phyloP scores from a whole-genome alignment of 2,797 vertebrate species.

The Rhinogobio ventralis region DNA sequence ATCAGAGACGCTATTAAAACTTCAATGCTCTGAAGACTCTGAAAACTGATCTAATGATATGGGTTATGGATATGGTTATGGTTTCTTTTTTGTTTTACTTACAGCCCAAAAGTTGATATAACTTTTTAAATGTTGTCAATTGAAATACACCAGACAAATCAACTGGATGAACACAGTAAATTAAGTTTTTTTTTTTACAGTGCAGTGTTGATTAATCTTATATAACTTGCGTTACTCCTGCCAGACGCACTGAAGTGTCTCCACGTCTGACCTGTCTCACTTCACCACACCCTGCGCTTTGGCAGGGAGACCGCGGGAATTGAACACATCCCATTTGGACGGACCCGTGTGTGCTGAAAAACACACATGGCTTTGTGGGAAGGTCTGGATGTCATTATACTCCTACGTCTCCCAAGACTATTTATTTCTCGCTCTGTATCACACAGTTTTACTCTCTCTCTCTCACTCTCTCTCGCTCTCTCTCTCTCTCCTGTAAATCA shows the following conservation, averaged over 20 bases:
- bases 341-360: not conserved
- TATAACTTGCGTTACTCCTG: not conserved
- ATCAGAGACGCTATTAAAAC: not conserved
- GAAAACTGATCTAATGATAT: not conserved
- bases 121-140: not conserved
- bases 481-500: not conserved
- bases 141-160: no score
- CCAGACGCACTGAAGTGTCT: not conserved
- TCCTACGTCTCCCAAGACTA: slow-evolving; percentile 22
- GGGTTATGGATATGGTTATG: no score
- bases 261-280: not conserved
- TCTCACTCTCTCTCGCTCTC: not conserved
- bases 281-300: slow-evolving; percentile 46
- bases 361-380: slow-evolving; percentile 13
- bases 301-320: slow-evolving; percentile 41
- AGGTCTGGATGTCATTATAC: slow-evolving; percentile 61
- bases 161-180: not conserved
- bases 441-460: not conserved
- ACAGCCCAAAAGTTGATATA: not conserved
- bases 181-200: not conserved
- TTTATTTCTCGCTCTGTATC: not conserved
- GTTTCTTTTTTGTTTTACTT: not conserved
- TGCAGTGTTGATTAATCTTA: not conserved
- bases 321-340: slow-evolving; percentile 57
- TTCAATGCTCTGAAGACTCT: not conserved